A percentile compares a stretch with the other conserved stretches of the same genome.
Conservation (phyloP, 1,140 invertebrate genomes). For the Ceratina japonica region DNA sequence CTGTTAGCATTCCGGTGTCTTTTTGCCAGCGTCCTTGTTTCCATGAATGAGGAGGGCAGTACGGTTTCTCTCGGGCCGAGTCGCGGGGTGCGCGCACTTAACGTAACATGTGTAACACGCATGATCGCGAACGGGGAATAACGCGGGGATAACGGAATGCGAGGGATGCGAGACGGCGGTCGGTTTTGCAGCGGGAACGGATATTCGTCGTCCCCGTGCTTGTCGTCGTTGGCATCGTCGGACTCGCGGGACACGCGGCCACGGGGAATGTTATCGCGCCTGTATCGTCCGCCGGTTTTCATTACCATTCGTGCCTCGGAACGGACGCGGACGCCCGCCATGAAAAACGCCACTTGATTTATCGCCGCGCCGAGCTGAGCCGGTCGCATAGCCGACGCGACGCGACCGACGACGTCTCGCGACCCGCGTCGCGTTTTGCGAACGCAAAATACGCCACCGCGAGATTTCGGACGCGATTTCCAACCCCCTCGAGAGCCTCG, state of each 20-base stretch:
- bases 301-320: constrained; percentile 67
- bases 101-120: constrained; percentile 52
- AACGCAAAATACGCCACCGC: constrained; percentile 48
- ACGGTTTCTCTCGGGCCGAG: not conserved
- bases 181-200: constrained; percentile 53
- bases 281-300: constrained; percentile 75
- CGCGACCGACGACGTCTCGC: constrained; percentile 39
- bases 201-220: constrained; percentile 46
- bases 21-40: not conserved
- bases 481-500: too few species aligned
- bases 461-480: constrained; percentile 10
- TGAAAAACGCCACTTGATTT: constrained; percentile 77
- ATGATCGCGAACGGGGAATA: constrained; percentile 52
- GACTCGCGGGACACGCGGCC: constrained; percentile 67
- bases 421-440: constrained; percentile 35
- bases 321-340: constrained; percentile 51
- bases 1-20: too few species aligned
- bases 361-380: constrained; percentile 51
- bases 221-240: constrained; percentile 58
- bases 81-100: constrained; percentile 9
- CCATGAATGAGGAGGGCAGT: not conserved
- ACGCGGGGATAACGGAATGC: constrained; percentile 41
- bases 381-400: constrained; percentile 37
- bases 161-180: constrained; percentile 43
- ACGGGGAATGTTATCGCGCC: constrained; percentile 75